These are phyloP conservation scores for Dendrolimus punctatus DNA, from an alignment of 1,140 invertebrate genomes.

Conservation along the genomic window DNA sequence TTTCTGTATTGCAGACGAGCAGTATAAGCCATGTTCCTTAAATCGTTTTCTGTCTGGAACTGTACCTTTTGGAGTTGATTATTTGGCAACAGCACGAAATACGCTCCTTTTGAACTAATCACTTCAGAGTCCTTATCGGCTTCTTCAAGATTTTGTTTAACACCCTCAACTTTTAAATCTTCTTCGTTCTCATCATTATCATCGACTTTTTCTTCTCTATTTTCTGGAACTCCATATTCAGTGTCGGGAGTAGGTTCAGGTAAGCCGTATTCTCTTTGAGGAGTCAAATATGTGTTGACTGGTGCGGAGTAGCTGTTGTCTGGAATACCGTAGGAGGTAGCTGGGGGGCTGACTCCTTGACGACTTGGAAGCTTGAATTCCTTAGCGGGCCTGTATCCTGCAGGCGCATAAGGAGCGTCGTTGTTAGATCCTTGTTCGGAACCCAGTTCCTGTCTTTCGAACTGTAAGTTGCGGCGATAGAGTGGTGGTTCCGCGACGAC, in stretches of 20 bases:
- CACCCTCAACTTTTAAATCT: conserved; percentile 20
- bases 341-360: conserved; percentile 38
- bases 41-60: conserved; percentile 54
- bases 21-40: conserved; percentile 60
- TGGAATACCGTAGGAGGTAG: conserved; percentile 52
- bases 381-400: conserved; percentile 50
- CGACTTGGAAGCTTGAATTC: conserved; percentile 53
- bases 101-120: conserved; percentile 43
- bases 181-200: conserved; percentile 22
- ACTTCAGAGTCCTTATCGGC: conserved; percentile 44
- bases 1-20: conserved; percentile 51
- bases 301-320: conserved; percentile 58
- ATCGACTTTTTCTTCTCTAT: conserved; percentile 18
- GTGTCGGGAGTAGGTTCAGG: conserved; percentile 22
- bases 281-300: conserved; percentile 35
- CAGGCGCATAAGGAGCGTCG: conserved; percentile 54
- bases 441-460: conserved; percentile 35
- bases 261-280: conserved; percentile 41
- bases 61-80: conserved; percentile 54
- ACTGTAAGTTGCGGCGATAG: conserved; percentile 33
- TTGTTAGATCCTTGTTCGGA: conserved; percentile 9
- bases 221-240: conserved; percentile 18
- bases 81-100: conserved; percentile 51
- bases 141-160: conserved; percentile 33
- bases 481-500: conserved; percentile 45